phyloP scores from a whole-genome alignment of 2,888 invertebrate species.

The Napeogenes sylphis region DNA sequence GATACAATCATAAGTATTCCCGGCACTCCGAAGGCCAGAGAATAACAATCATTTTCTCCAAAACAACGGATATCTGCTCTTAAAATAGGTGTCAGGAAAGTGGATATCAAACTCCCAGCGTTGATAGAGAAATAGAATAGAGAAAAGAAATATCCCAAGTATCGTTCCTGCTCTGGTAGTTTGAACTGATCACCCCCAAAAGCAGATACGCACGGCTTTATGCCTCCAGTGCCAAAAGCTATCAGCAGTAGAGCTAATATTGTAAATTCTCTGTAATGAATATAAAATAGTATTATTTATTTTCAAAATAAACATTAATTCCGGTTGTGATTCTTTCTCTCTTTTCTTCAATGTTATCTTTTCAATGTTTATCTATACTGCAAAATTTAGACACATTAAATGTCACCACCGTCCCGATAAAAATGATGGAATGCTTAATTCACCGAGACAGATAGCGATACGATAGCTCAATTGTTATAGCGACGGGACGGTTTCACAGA shows the following conservation, averaged over 20 bases:
- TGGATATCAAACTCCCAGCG: slow-evolving; percentile 92
- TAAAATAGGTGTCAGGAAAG: slow-evolving; percentile 90
- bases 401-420: too few species aligned
- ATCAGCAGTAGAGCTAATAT: slow-evolving; percentile 84
- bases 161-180: slow-evolving; percentile 86
- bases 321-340: too few species aligned
- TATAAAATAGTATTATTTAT: background rate
- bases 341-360: too few species aligned
- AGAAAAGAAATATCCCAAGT: slow-evolving; percentile 92
- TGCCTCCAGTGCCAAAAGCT: slow-evolving; percentile 95
- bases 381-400: too few species aligned
- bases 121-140: slow-evolving; percentile 97
- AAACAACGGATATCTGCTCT: slow-evolving; percentile 89
- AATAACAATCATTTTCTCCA: slow-evolving; percentile 86
- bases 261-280: slow-evolving; percentile 77
- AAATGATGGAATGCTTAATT: too few species aligned
- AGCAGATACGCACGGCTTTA: slow-evolving; percentile 96
- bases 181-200: slow-evolving; percentile 97
- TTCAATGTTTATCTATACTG: too few species aligned
- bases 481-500: too few species aligned
- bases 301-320: too few species aligned
- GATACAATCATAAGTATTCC: slow-evolving; percentile 90
- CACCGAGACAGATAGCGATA: too few species aligned
- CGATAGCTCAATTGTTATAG: too few species aligned
- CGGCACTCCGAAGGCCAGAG: slow-evolving; percentile 93